Evolutionary conservation across 2,888 invertebrate genomes (phyloP).

Genomic region (Achlya flavicornis): DNA sequence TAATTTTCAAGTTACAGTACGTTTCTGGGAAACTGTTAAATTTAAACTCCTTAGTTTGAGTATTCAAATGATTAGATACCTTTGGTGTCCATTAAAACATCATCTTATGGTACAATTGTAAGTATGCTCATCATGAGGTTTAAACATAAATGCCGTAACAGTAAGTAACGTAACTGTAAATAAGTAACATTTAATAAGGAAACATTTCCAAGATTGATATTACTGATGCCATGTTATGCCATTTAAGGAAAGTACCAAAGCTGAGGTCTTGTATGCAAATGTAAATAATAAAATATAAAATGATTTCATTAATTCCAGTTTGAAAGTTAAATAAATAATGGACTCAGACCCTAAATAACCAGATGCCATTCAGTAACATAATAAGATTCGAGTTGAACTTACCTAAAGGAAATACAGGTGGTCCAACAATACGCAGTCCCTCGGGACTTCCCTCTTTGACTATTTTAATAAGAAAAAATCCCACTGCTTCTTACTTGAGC

Average conservation of each 20-base stretch:
- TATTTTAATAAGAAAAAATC: constrained; percentile 80
- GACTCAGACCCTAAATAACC: constrained; percentile 67
- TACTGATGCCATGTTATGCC: neutral
- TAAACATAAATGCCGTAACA: no score
- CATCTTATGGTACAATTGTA: no score
- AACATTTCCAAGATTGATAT: neutral
- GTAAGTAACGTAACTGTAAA: neutral
- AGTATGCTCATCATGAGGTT: no score
- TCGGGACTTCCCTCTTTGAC: constrained; percentile 67
- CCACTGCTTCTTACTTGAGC: constrained; percentile 51
- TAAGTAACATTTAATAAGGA: neutral
- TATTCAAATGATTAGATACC: neutral
- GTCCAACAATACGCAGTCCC: constrained; percentile 71
- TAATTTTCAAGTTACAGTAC: no score
- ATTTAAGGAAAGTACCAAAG: constrained; percentile 1
- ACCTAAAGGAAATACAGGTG: constrained; percentile 72
- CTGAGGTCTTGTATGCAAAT: neutral
- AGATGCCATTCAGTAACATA: constrained; percentile 73
- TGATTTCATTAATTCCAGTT: constrained; percentile 31
- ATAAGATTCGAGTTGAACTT: constrained; percentile 70
- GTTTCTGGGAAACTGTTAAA: neutral
- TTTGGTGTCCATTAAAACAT: neutral
- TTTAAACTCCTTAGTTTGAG: neutral
- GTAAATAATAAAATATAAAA: neutral
- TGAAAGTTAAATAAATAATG: constrained; percentile 65